Evolutionary conservation across 2,888 invertebrate species (phyloP).

Genomic region (Pterostichus madidus): DNA sequence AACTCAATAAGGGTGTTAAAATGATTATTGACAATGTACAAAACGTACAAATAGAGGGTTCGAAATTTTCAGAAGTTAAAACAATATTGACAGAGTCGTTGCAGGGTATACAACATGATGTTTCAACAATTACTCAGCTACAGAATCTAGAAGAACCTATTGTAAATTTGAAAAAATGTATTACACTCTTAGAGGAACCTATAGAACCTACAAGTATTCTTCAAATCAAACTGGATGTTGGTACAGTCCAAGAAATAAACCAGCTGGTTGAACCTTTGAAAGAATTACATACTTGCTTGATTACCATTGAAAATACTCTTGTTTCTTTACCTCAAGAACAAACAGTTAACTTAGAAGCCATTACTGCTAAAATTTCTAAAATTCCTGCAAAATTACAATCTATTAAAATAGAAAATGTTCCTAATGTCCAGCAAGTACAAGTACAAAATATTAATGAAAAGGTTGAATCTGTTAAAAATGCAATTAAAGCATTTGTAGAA

Average conservation of each 20-base stretch:
- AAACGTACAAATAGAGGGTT: background rate
- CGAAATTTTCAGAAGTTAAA: background rate
- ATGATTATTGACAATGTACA: conserved; percentile 28
- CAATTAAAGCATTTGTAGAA: conserved; percentile 26
- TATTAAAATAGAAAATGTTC: background rate
- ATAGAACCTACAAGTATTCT: background rate
- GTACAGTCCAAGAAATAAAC: background rate
- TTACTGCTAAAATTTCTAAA: background rate
- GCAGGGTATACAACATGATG: conserved; percentile 33
- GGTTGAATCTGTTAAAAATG: conserved; percentile 5
- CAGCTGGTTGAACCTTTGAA: conserved; percentile 37
- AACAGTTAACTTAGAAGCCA: background rate
- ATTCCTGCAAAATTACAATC: conserved; percentile 17
- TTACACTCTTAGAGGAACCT: conserved; percentile 27
- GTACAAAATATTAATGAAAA: conserved; percentile 1
- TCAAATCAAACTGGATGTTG: background rate
- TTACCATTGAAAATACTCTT: conserved; percentile 27
- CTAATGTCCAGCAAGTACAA: background rate
- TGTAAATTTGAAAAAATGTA: conserved; percentile 38
- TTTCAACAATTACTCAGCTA: background rate
- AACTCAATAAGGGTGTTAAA: conserved; percentile 18
- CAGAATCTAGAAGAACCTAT: conserved; percentile 46
- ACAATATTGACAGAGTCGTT: conserved; percentile 18
- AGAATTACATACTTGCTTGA: conserved; percentile 35
- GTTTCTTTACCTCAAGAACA: background rate